These are phyloP conservation scores for Asteroscopus sphinx DNA, from an alignment of 2,888 invertebrate genomes.

Conservation along the genomic window DNA sequence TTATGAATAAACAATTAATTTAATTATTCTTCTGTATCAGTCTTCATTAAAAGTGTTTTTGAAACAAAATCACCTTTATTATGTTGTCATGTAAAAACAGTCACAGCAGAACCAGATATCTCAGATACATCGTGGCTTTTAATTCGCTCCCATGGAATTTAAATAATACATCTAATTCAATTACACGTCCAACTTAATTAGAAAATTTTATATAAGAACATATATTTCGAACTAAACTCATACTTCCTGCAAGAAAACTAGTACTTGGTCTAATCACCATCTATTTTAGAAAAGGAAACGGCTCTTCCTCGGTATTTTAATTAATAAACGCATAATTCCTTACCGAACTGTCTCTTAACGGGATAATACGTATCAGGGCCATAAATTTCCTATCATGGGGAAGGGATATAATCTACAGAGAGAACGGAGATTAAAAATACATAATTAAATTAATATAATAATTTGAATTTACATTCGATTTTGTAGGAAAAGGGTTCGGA, in stretches of 20 bases:
- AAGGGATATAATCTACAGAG: constrained; percentile 24
- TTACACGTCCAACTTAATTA: constrained; percentile 22
- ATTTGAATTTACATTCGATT: constrained; percentile 14
- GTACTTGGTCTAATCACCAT: constrained; percentile 43
- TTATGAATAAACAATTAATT: no score
- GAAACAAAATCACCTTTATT: no score
- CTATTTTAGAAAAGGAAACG: constrained; percentile 50
- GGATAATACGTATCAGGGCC: constrained; percentile 39
- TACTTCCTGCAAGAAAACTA: constrained; percentile 28
- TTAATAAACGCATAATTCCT: constrained; percentile 53
- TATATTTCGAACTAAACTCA: constrained; percentile 26
- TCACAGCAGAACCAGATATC: neutral
- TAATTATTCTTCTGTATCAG: no score
- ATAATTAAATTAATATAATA: constrained; percentile 28
- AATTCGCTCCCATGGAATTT: constrained; percentile 6
- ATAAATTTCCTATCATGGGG: constrained; percentile 47
- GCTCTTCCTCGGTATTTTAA: constrained; percentile 50
- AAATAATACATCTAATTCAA: constrained; percentile 1
- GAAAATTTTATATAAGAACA: constrained; percentile 10
- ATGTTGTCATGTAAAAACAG: no score
- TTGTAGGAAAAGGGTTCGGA: no score
- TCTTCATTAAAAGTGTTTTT: no score
- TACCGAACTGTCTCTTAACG: constrained; percentile 39
- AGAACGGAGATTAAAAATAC: constrained; percentile 33
- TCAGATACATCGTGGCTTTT: neutral